Evolutionary conservation across 2,888 invertebrate species (phyloP).

Genomic region (Deroplatys truncata): DNA sequence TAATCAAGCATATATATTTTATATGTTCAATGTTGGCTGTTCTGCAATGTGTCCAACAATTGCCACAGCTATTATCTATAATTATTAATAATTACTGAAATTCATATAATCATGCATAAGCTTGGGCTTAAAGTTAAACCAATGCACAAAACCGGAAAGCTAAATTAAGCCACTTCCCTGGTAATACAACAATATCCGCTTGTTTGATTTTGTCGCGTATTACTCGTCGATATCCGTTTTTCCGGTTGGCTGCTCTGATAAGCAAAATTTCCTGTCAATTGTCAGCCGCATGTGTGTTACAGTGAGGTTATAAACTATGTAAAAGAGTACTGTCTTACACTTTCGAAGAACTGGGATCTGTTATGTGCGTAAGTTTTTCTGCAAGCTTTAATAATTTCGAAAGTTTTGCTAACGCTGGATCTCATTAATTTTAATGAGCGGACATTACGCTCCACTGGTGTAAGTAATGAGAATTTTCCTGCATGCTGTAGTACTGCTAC

Average conservation of each 20-base stretch:
- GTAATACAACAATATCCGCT: no score
- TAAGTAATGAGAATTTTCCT: not conserved
- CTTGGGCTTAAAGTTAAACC: no score
- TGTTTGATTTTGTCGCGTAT: no score
- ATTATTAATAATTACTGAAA: no score
- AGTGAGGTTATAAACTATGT: not conserved
- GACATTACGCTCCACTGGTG: not conserved
- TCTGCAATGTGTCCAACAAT: no score
- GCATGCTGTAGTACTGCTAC: not conserved
- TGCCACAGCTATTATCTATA: no score
- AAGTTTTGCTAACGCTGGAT: not conserved
- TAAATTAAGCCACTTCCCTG: no score
- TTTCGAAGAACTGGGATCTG: not conserved
- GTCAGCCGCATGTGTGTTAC: not conserved
- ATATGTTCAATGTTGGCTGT: no score
- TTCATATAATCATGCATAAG: no score
- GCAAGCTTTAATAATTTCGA: not conserved
- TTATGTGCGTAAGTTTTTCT: not conserved
- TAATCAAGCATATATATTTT: no score
- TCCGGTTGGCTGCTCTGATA: not conserved
- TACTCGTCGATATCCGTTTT: not conserved
- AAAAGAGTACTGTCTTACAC: not conserved
- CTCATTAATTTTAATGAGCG: not conserved
- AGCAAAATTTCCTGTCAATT: not conserved
- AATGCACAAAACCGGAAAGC: no score